These are phyloP conservation scores for Poecilia velifera DNA, from an alignment of 2,797 vertebrate genomes.

Conservation along the genomic window DNA sequence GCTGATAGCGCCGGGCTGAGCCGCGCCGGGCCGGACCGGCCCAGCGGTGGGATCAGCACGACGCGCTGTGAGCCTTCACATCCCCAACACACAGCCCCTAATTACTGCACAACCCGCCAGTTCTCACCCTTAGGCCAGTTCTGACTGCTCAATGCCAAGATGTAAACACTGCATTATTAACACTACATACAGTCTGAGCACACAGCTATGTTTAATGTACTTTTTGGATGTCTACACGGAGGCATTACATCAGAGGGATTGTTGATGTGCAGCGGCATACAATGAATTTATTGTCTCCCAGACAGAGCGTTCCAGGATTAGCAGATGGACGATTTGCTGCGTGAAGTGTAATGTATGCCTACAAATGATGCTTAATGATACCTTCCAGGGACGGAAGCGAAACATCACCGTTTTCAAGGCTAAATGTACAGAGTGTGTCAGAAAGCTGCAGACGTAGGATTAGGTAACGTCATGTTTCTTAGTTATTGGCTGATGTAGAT, in stretches of 20 bases:
- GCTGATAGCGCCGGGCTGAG: too few species aligned
- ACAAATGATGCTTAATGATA: conserved; percentile 76
- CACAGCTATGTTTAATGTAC: conserved; percentile 48
- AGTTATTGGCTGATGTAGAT: conserved; percentile 37
- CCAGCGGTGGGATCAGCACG: conserved; percentile 60
- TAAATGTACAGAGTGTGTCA: conserved; percentile 46
- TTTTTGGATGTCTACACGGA: conserved; percentile 51
- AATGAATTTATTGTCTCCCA: conserved; percentile 67
- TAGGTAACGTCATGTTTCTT: conserved; percentile 13
- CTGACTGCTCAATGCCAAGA: conserved; percentile 64
- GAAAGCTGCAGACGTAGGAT: conserved; percentile 34
- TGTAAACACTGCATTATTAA: conserved; percentile 80
- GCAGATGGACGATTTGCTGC: conserved; percentile 74
- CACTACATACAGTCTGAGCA: conserved; percentile 62
- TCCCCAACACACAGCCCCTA: conserved; percentile 60
- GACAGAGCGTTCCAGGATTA: conserved; percentile 55
- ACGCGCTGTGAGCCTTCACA: conserved; percentile 55
- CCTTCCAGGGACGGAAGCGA: conserved; percentile 65
- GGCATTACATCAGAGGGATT: conserved; percentile 45
- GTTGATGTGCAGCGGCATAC: conserved; percentile 54
- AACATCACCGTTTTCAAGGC: conserved; percentile 58
- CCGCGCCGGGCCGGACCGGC: conserved; percentile 19
- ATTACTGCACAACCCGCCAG: conserved; percentile 71
- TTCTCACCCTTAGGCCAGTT: conserved; percentile 60
- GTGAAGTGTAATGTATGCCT: conserved; percentile 68